These are phyloP conservation scores for Ommatoiulus sabulosus DNA, from an alignment of 2,888 invertebrate species.

Conservation along the genomic window DNA sequence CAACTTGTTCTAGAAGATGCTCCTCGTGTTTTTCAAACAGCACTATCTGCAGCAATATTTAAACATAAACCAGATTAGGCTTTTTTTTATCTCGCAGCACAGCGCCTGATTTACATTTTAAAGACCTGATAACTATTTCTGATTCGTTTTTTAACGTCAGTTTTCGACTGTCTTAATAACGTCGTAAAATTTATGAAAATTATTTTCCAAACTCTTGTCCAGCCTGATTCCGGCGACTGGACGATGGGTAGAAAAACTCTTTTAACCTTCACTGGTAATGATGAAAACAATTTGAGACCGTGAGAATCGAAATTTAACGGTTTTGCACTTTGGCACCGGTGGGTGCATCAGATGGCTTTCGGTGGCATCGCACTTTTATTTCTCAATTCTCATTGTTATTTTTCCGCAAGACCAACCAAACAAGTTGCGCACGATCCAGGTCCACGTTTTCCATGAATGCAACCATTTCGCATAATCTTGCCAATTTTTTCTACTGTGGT, in stretches of 20 bases:
- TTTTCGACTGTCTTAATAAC: too few species aligned
- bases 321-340: not conserved
- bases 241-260: not conserved
- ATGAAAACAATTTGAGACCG: not conserved
- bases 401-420: not conserved
- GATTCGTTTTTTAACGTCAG: not conserved
- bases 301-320: slow-evolving; percentile 1
- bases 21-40: too few species aligned
- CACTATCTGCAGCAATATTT: too few species aligned
- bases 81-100: not conserved
- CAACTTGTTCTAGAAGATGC: too few species aligned
- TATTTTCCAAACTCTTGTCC: not conserved
- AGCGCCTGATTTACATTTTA: not conserved
- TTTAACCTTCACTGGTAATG: not conserved
- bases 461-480: not conserved
- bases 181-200: not conserved
- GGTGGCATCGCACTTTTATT: not conserved
- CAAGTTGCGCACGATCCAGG: not conserved
- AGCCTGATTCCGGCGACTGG: too few species aligned
- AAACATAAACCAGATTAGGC: too few species aligned
- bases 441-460: not conserved
- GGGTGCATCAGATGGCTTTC: not conserved
- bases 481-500: not conserved
- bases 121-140: not conserved
- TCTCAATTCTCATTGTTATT: not conserved